Base-by-base conservation (phyloP, 2,888 invertebrate genomes). In the Lumbricus terrestris region DNA sequence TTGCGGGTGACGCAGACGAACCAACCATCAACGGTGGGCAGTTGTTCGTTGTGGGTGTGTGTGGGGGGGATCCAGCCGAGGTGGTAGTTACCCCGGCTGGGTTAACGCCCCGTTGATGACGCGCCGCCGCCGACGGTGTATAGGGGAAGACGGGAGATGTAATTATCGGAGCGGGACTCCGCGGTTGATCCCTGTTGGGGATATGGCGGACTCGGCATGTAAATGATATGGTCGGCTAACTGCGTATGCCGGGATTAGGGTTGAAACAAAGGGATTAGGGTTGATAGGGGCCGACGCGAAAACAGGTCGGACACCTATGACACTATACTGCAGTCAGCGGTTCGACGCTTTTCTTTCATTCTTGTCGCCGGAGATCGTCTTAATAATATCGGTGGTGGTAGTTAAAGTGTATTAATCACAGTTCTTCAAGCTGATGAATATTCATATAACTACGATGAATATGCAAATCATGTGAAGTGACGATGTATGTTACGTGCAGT, bases 221-320 rank as follows among this genome's bases (percentile, higher is more conserved):
- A 85, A 85, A 85, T 85, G 85, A 85, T 85, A 37, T 37, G 20
- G 85, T 35, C 85, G 13, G 85, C 85, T 37, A 37, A 35, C 85
- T 34, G 35, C 85, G 35, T 85, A 85, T 85, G 85, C 85, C 29
- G 16, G 85, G 85, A 85, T 85, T 85, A 85, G 85, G 85, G 34
- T 20, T 35, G 85, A 37, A 85, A 85, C 85, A 85, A 85, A 34
- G 85, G 85, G 85, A 34, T 85, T 34, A 85, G 15, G 85, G 85
- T 20, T 34, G 35, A 69, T 69, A 37, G 37, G 3, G 34, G 37
- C 85, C 35, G 37, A 15, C 34, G 35, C 13, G 85, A 35, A 85
- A 85, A 85, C 85, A 35, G 37, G 85, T 35, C 85, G 85, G 15
- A 29, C 35, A 16, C 85, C 11, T 85, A 20, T 37, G 34, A 34